These are phyloP conservation scores for Reticulitermes speratus DNA, from an alignment of 1,140 invertebrate species.

Conservation along the genomic window DNA sequence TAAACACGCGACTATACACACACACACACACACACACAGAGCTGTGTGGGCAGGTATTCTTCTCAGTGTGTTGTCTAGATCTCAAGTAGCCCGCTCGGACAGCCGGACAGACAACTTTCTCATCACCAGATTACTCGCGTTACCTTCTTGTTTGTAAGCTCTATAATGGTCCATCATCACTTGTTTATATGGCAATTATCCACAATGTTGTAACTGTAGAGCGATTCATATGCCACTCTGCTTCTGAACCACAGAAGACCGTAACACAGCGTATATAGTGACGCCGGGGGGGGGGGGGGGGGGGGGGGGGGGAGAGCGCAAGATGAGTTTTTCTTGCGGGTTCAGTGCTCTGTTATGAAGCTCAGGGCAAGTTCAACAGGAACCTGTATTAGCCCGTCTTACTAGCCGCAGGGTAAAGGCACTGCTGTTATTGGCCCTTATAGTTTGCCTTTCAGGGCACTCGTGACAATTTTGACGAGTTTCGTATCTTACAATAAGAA, in stretches of 20 bases:
- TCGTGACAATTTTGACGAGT: no score
- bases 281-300: no score
- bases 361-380: background rate
- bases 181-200: background rate
- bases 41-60: background rate
- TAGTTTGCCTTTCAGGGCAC: no score
- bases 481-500: no score
- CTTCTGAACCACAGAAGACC: background rate
- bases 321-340: constrained; percentile 4
- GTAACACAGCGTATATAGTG: background rate
- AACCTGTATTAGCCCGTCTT: background rate
- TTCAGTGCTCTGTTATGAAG: constrained; percentile 5
- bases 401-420: background rate
- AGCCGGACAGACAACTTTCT: background rate
- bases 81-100: background rate
- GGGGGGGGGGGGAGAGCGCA: background rate
- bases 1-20: background rate
- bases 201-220: background rate
- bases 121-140: background rate
- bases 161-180: background rate
- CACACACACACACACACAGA: no score
- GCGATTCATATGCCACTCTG: background rate
- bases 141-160: background rate
- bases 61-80: background rate
- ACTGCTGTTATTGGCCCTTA: no score